These are phyloP conservation scores for Polydrusus tereticollis DNA, from an alignment of 2,888 invertebrate genomes.

Conservation along the genomic window DNA sequence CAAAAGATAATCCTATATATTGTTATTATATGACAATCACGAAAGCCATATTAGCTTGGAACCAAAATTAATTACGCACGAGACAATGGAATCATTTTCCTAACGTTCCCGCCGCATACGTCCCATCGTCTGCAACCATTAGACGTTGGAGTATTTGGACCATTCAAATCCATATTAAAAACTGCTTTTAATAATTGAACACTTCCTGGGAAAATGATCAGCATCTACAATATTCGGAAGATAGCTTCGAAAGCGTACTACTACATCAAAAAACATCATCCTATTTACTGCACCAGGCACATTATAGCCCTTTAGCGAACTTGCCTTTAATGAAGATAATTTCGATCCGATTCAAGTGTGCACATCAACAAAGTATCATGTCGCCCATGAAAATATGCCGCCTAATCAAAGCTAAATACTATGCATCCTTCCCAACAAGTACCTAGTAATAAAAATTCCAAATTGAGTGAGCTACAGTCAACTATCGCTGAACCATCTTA, in stretches of 20 bases:
- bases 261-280: constrained; percentile 3
- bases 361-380: not conserved
- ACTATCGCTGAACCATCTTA: not conserved
- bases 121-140: constrained; percentile 36
- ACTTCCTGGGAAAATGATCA: not conserved
- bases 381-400: not conserved
- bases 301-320: not conserved
- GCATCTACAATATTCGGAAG: not conserved
- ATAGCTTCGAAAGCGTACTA: too few relatives aligned
- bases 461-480: not conserved
- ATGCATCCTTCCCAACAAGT: too few relatives aligned
- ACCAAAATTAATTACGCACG: constrained; percentile 36
- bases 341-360: not conserved
- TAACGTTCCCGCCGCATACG: constrained; percentile 58
- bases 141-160: not conserved
- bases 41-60: constrained; percentile 21
- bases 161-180: too few relatives aligned
- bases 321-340: not conserved
- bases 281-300: not conserved
- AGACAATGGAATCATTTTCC: constrained; percentile 13
- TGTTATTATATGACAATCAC: constrained; percentile 67
- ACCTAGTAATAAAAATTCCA: not conserved
- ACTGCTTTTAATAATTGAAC: too few relatives aligned
- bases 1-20: constrained; percentile 68
- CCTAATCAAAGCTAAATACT: not conserved